Conservation (phyloP, 2,888 invertebrate species). For the Octonoba sinensis region DNA sequence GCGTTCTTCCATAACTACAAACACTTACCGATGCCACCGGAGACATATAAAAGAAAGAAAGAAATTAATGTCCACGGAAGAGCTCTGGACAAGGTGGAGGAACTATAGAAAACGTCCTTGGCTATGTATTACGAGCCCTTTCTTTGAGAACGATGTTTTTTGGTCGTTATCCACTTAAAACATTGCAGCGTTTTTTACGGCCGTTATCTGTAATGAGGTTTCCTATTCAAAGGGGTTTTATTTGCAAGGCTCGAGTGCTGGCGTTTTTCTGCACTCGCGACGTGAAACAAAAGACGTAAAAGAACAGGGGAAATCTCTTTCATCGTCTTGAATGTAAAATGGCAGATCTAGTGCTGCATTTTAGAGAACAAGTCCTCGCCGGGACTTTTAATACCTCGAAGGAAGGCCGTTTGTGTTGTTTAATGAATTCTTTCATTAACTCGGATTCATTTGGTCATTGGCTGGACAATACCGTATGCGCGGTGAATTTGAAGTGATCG, state of each 20-base stretch:
- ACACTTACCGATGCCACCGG: too few relatives aligned
- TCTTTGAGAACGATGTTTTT: conserved; percentile 45
- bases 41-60: conserved; percentile 9
- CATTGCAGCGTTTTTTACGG: conserved; percentile 39
- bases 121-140: conserved; percentile 41
- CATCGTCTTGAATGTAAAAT: too few relatives aligned
- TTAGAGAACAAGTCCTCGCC: too few relatives aligned
- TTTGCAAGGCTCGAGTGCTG: conserved; percentile 28
- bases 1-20: too few relatives aligned
- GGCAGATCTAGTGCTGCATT: too few relatives aligned
- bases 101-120: conserved; percentile 31
- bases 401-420: too few relatives aligned
- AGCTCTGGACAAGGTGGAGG: conserved; percentile 19
- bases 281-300: conserved; percentile 10
- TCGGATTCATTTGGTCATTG: too few relatives aligned
- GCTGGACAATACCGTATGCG: too few relatives aligned
- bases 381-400: too few relatives aligned
- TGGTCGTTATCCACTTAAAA: conserved; percentile 64
- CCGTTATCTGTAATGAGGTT: conserved; percentile 54
- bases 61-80: conserved; percentile 9
- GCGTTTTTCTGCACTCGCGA: conserved; percentile 40
- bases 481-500: too few relatives aligned
- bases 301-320: too few relatives aligned
- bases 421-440: too few relatives aligned
- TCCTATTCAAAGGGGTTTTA: conserved; percentile 44